A percentile compares a stretch with the other conserved stretches of the same genome.
Evolutionary conservation across 2,797 vertebrate species (phyloP).

Genomic region (Somateria mollissima): DNA sequence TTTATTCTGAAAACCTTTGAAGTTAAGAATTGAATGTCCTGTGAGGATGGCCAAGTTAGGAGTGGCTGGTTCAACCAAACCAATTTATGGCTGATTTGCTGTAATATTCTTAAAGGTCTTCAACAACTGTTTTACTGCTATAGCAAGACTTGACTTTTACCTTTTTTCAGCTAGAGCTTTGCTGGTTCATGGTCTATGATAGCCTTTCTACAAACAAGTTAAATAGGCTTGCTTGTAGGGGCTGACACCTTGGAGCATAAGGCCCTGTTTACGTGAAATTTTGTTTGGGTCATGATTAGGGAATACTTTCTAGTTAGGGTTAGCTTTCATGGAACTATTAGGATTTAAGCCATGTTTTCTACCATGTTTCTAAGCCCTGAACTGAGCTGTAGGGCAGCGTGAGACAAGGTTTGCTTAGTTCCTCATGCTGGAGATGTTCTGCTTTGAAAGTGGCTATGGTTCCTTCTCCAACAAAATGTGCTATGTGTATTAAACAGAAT

Average conservation of each 20-base stretch:
- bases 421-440: neutral
- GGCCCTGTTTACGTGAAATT: neutral
- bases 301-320: neutral
- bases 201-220: neutral
- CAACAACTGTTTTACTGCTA: neutral
- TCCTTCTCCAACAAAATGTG: neutral
- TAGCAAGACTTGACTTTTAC: neutral
- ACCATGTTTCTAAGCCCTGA: neutral
- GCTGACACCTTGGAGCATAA: neutral
- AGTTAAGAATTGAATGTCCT: neutral
- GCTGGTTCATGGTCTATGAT: neutral
- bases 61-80: neutral
- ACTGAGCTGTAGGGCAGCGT: accelerated
- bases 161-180: neutral
- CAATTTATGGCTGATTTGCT: neutral
- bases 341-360: too few species aligned
- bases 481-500: neutral
- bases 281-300: neutral
- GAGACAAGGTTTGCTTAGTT: neutral
- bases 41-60: neutral
- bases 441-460: neutral
- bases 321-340: neutral
- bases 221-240: neutral
- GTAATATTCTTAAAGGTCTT: neutral
- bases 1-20: neutral